Evolutionary conservation across 2,797 vertebrate genomes (phyloP).

Genomic region (Pseudocheirus occidentalis): DNA sequence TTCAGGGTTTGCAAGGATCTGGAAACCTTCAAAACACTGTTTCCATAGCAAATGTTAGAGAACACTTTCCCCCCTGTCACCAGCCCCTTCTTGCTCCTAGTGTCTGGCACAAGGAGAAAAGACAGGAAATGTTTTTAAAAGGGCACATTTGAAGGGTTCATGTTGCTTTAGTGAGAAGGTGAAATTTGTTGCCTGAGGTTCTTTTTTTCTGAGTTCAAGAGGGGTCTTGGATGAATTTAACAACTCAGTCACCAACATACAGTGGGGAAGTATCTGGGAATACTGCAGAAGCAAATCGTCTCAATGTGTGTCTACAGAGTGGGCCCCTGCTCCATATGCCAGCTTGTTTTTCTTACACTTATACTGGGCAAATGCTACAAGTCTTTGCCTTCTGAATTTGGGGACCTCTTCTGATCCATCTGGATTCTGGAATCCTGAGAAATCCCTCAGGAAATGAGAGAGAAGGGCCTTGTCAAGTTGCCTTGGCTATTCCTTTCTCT

Average conservation of each 20-base stretch:
- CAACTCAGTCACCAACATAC: neutral
- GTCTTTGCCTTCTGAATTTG: neutral
- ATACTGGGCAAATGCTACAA: neutral
- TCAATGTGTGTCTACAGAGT: neutral
- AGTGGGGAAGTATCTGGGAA: neutral
- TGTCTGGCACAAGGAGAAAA: conserved; percentile 68
- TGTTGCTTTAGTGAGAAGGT: conserved; percentile 72
- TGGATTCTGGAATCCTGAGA: neutral
- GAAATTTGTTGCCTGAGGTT: conserved; percentile 69
- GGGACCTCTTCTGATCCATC: neutral
- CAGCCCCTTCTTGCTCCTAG: conserved; percentile 61
- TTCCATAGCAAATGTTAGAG: conserved; percentile 41
- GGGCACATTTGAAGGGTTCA: conserved; percentile 75
- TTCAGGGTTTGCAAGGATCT: neutral
- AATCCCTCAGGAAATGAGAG: neutral
- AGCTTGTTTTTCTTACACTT: neutral
- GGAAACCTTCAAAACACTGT: conserved; percentile 14
- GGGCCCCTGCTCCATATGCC: neutral
- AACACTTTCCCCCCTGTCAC: conserved; percentile 50
- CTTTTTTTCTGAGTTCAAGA: conserved; percentile 68
- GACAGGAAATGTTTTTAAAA: conserved; percentile 69
- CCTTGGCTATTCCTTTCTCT: neutral
- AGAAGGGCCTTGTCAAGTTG: conserved; percentile 4
- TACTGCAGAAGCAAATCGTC: conserved; percentile 19
- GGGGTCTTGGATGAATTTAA: conserved; percentile 78